Evolutionary conservation across 2,797 vertebrate species (phyloP).

Genomic region (Ciconia nigra): DNA sequence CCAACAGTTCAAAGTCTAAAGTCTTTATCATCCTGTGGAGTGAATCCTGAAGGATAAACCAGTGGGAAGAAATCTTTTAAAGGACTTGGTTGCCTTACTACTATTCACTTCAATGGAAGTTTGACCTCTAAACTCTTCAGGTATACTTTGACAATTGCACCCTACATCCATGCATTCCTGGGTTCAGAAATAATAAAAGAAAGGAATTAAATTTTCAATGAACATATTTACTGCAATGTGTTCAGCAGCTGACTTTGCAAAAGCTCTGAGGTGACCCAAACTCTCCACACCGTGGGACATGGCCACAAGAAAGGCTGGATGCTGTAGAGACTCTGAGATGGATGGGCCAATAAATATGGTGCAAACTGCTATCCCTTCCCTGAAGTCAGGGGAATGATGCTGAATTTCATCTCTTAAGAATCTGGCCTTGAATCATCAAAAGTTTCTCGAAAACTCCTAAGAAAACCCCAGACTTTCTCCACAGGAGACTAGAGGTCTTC

Average conservation of each 20-base stretch:
- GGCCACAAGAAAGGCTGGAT: background rate
- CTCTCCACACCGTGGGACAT: background rate
- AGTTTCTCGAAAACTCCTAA: background rate
- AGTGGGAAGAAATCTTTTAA: constrained; percentile 1
- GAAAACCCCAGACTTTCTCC: background rate
- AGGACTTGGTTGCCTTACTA: background rate
- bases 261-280: background rate
- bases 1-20: background rate
- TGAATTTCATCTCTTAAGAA: background rate
- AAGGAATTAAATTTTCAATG: background rate
- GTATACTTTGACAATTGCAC: background rate
- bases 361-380: background rate
- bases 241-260: background rate
- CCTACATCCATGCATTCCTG: background rate
- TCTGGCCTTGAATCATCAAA: background rate
- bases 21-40: background rate
- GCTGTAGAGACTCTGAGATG: background rate
- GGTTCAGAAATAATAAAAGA: background rate
- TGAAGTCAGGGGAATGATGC: background rate
- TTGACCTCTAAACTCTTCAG: background rate
- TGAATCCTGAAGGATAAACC: constrained; percentile 10
- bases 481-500: background rate
- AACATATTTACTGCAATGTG: background rate
- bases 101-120: background rate
- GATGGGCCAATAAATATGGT: background rate